Evolutionary conservation across 2,888 invertebrate genomes (phyloP).

Genomic region (Eupithecia centaureata): DNA sequence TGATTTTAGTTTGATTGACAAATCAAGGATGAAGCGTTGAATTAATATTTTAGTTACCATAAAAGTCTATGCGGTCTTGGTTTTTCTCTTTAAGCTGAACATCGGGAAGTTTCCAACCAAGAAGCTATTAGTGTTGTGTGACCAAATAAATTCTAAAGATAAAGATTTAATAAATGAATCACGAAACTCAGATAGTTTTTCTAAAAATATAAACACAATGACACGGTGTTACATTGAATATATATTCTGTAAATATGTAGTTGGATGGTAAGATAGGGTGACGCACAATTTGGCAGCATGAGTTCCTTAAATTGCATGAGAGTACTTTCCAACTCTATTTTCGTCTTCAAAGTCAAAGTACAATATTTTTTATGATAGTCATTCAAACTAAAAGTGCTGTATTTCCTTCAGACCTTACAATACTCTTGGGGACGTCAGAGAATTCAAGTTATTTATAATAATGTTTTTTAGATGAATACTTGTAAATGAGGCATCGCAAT

Average conservation of each 20-base stretch:
- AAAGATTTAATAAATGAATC: conserved; percentile 54
- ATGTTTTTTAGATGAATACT: no score
- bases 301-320: conserved; percentile 34
- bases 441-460: no score
- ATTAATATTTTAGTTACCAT: not conserved
- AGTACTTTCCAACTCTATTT: conserved; percentile 31
- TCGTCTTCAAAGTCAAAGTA: conserved; percentile 28
- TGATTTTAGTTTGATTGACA: not conserved
- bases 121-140: not conserved
- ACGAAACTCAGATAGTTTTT: conserved; percentile 49
- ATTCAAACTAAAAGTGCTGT: no score
- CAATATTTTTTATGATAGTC: not conserved
- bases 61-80: no score
- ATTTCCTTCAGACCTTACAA: no score
- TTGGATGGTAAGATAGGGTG: conserved; percentile 24
- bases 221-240: conserved; percentile 45
- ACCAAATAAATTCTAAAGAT: not conserved
- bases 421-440: no score
- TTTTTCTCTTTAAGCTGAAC: no score
- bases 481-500: no score
- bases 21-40: not conserved
- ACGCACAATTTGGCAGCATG: conserved; percentile 39
- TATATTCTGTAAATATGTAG: conserved; percentile 12
- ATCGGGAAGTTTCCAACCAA: no score
- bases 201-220: conserved; percentile 51